Evolutionary conservation across 2,113 vertebrate genomes (phyloP).

Genomic region (Podarcis raffonei): DNA sequence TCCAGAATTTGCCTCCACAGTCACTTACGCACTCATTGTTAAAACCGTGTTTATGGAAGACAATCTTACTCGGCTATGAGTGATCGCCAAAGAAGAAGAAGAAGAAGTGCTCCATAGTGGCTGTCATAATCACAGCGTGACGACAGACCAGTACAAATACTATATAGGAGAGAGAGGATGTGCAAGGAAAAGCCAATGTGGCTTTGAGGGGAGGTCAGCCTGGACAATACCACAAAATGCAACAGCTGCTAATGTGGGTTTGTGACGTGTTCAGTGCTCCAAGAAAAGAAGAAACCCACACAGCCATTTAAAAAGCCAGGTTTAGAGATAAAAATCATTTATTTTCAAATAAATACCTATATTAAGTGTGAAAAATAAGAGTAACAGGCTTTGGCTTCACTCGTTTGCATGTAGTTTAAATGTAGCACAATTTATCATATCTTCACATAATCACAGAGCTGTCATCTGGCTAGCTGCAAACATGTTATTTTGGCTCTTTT

Average conservation of each 20-base stretch:
- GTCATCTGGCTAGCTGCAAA: not conserved
- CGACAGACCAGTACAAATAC: no score
- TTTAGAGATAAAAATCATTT: constrained; percentile 30
- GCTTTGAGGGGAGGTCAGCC: no score
- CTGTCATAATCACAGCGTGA: no score
- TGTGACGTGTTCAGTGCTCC: not conserved
- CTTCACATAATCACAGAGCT: not conserved
- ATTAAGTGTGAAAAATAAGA: not conserved
- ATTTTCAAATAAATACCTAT: constrained; percentile 35
- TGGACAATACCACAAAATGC: no score
- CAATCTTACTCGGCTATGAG: no score
- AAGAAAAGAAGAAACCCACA: not conserved
- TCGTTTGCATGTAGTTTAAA: not conserved
- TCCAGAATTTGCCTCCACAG: no score
- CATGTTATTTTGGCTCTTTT: not conserved
- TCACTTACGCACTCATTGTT: no score
- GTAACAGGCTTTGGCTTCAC: not conserved
- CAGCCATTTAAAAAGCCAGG: not conserved
- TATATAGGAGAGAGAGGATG: no score
- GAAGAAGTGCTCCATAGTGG: no score
- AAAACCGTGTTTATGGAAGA: no score
- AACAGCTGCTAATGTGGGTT: fast-evolving
- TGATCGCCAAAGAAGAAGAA: no score
- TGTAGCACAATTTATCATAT: not conserved
- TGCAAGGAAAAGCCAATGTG: no score